Percentiles rank a stretch among this genome's conserved stretches.
These are phyloP conservation scores for Dasyurus viverrinus DNA, from an alignment of 2,113 vertebrate genomes.

Conservation along the genomic window DNA sequence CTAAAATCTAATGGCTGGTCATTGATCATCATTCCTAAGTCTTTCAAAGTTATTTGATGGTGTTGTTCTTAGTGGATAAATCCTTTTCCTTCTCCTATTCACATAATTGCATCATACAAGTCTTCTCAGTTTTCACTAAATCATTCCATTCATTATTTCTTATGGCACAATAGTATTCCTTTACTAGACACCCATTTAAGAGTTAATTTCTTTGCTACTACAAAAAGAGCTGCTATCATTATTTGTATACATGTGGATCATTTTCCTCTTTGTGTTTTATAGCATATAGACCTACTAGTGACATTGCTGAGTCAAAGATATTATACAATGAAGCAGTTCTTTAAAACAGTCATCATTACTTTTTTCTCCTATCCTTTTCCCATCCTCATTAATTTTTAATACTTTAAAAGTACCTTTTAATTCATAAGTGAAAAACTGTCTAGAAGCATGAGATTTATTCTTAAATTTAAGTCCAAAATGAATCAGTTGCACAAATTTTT, in stretches of 20 bases:
- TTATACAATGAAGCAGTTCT: background rate
- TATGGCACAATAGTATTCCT: background rate
- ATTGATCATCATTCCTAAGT: background rate
- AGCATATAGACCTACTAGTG: background rate
- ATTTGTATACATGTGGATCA: background rate
- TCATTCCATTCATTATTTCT: background rate
- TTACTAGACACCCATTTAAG: background rate
- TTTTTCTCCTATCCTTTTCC: background rate
- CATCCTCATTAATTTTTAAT: background rate
- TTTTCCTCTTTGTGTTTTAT: background rate
- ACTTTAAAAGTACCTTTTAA: background rate
- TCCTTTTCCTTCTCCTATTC: background rate
- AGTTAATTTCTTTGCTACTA: background rate
- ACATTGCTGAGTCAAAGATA: background rate
- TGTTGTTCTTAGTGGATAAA: background rate
- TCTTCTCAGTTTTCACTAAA: background rate
- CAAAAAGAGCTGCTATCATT: background rate
- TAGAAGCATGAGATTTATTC: background rate
- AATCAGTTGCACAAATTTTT: background rate
- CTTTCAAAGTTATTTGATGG: background rate
- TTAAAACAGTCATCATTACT: background rate
- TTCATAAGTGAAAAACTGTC: background rate
- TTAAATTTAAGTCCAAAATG: background rate
- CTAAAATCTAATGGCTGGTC: background rate
- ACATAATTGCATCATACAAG: background rate